Evolutionary conservation across 53 echinoderm and acorn worm genomes (phyloP), one percentile per base, ranked within the genome.

Genomic region (Zoroaster sp.): DNA sequence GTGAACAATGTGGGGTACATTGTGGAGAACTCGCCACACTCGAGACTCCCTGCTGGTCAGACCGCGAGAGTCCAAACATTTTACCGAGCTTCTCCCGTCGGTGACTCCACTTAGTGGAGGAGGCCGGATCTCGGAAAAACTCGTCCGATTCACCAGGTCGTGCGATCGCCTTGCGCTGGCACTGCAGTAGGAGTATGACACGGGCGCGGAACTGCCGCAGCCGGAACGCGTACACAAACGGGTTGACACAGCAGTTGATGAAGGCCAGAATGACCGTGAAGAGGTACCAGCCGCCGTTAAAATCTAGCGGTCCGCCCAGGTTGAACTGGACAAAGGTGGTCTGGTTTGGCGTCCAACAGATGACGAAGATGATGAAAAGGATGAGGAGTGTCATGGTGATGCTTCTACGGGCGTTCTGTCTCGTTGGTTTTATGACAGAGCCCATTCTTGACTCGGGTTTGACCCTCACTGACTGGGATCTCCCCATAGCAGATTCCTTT

Each of bases 261-360:
- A 94, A 96, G 3, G 94, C 96, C 14, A 93, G 72, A 28, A 96
- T 88, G 23, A 96, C 93, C 1, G 94, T 96, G 66, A 94, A 88
- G 31, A 94, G 87, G 73, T 96, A 96, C 93, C 94, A 96, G 4
- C 88, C 77, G 13, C 94, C 93, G 69, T 90, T 74, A 74, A 94
- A 92, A 59, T 94, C 89, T 7, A 96, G 88, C 14, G 85, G 86
- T 30, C 93, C 94, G 13, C 93, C 93, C 10, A 96, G 83, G 53
- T 96, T 96, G 74, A 90, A 94, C 55, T 77, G 88, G 59, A 96
- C 89, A 66, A 94, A 96, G 0, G 96, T 96, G 77, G 91, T 78
- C 52, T 96, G 96, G 40, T 96, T 96, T 0, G 96, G 96, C 5
- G 93, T 93, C 96, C 96, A 96, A 68, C 96, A 96, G 33, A 96